Percentiles rank a stretch among this genome's conserved stretches.
Evolutionary conservation across 2,797 vertebrate genomes (phyloP).

Genomic region (Percopsis omiscomaycus): DNA sequence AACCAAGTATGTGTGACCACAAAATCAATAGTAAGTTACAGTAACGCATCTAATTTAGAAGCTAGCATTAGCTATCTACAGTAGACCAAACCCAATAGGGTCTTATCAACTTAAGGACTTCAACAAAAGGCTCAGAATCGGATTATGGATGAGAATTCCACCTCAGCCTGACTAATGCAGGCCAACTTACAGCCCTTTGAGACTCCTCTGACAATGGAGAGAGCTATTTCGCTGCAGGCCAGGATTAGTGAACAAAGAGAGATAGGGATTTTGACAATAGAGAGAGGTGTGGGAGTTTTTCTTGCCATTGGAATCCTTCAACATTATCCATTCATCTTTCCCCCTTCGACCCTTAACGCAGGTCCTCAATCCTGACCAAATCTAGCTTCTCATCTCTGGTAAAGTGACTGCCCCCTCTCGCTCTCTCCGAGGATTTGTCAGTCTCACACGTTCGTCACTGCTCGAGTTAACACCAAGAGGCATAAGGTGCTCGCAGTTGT

Average conservation of each 20-base stretch:
- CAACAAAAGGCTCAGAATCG: slow-evolving; percentile 64
- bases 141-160: slow-evolving; percentile 62
- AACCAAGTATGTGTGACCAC: neutral
- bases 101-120: slow-evolving; percentile 46
- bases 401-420: neutral
- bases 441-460: slow-evolving; percentile 23
- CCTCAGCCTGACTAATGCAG: slow-evolving; percentile 46
- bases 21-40: slow-evolving; percentile 30
- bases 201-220: slow-evolving; percentile 54
- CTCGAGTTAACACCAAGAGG: slow-evolving; percentile 36
- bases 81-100: slow-evolving; percentile 54
- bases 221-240: slow-evolving; percentile 51
- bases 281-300: slow-evolving; percentile 52
- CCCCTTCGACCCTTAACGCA: slow-evolving; percentile 31
- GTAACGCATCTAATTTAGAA: slow-evolving; percentile 21
- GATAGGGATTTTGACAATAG: slow-evolving; percentile 48
- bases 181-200: slow-evolving; percentile 48
- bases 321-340: slow-evolving; percentile 14
- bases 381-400: neutral
- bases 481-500: slow-evolving; percentile 17
- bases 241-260: slow-evolving; percentile 73
- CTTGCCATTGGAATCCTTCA: slow-evolving; percentile 39
- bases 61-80: slow-evolving; percentile 34
- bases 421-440: neutral
- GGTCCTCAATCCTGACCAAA: slow-evolving; percentile 18